phyloP scores from a whole-genome alignment of 2,113 vertebrate species.

The Arenaria interpres region DNA sequence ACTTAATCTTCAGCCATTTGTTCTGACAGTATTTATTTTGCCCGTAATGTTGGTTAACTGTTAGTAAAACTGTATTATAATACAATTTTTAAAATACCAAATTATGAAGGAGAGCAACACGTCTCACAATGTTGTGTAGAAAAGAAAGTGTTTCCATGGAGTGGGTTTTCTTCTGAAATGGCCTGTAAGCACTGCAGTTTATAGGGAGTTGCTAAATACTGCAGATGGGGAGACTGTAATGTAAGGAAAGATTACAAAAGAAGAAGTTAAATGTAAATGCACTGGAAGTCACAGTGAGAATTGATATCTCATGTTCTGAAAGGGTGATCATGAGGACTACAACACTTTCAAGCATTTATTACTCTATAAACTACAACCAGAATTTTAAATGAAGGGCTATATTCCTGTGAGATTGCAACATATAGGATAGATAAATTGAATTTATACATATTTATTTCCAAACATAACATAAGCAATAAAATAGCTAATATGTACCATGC shows the following conservation, averaged over 20 bases:
- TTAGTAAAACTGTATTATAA: background rate
- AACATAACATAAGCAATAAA: background rate
- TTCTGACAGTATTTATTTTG: background rate
- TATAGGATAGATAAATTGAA: background rate
- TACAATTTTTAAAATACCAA: background rate
- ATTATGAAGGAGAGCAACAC: background rate
- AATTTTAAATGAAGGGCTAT: background rate
- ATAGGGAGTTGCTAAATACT: background rate
- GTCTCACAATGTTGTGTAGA: background rate
- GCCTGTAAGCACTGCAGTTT: background rate
- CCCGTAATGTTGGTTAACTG: background rate
- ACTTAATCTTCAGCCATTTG: background rate
- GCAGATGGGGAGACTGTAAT: background rate
- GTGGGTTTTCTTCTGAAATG: background rate
- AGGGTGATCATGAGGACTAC: background rate
- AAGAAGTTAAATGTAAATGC: background rate
- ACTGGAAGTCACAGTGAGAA: background rate
- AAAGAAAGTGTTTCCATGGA: background rate
- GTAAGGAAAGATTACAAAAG: background rate
- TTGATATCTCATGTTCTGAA: background rate
- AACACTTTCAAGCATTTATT: background rate
- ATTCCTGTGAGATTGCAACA: background rate
- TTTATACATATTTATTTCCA: background rate
- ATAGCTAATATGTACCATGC: background rate
- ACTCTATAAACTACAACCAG: background rate